These are phyloP conservation scores for Nothoprocta perdicaria DNA, from an alignment of 2,113 vertebrate species.

Conservation along the genomic window DNA sequence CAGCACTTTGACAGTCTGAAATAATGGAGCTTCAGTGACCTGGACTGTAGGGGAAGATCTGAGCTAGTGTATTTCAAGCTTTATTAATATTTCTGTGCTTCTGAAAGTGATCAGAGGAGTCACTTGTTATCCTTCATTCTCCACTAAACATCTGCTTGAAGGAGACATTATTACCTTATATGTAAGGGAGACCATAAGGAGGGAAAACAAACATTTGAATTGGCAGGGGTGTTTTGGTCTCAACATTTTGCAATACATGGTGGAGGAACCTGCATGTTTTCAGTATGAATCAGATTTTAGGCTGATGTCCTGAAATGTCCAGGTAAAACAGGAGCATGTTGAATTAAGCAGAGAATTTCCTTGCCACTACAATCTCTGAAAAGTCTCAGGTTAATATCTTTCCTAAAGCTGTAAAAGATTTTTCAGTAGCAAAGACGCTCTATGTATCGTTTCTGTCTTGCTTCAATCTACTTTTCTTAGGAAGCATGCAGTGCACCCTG, in stretches of 20 bases:
- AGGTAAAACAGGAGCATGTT: background rate
- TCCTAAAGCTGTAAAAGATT: accelerated
- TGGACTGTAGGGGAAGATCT: background rate
- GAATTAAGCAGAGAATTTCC: background rate
- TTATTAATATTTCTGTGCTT: background rate
- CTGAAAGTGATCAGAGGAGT: background rate
- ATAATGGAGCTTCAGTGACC: background rate
- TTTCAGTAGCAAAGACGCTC: background rate
- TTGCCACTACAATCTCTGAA: background rate
- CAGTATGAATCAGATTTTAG: no score
- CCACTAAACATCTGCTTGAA: background rate
- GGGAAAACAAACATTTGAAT: background rate
- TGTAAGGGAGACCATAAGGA: background rate
- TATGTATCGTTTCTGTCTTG: accelerated
- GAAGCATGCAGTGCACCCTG: accelerated
- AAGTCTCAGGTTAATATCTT: background rate
- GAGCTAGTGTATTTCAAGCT: background rate
- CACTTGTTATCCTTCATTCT: background rate
- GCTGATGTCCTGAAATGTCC: background rate
- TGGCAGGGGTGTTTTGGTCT: background rate
- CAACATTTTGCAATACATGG: no score
- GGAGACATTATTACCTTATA: background rate
- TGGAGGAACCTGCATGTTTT: background rate
- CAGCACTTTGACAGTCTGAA: accelerated
- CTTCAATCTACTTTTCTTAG: background rate